phyloP scores from a whole-genome alignment of 2,113 vertebrate species.

The Melanerpes formicivorus region DNA sequence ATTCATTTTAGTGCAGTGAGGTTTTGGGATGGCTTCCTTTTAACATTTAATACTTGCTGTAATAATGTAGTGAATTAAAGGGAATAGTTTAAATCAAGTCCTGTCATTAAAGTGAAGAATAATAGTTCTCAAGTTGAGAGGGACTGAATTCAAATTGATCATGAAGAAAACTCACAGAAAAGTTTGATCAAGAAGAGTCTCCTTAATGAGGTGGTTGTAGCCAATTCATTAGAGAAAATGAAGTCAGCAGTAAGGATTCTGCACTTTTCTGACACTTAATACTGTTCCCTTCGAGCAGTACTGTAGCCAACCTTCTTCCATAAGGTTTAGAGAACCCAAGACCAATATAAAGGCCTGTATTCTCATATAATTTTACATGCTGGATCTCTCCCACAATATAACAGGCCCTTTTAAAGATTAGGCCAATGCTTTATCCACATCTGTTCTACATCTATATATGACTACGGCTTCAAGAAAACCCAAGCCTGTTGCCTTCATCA shows the following conservation, averaged over 20 bases:
- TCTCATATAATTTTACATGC: neutral
- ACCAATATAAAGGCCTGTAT: neutral
- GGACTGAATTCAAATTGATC: slow-evolving; percentile 17
- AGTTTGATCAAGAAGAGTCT: slow-evolving; percentile 8
- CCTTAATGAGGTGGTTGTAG: neutral
- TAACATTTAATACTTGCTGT: neutral
- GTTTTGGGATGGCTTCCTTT: neutral
- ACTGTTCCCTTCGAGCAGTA: neutral
- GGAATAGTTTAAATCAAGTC: slow-evolving; percentile 15
- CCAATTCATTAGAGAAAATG: neutral
- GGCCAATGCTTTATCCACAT: neutral
- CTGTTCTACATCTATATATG: neutral
- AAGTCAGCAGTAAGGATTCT: neutral
- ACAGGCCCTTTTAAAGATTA: neutral
- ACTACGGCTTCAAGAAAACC: neutral
- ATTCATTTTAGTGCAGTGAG: neutral
- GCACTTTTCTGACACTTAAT: neutral
- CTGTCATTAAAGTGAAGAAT: slow-evolving; percentile 6
- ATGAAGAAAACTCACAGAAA: slow-evolving; percentile 43
- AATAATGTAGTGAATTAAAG: neutral
- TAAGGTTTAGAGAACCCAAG: neutral
- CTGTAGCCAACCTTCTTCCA: neutral
- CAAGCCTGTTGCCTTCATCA: neutral
- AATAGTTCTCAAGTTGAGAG: neutral
- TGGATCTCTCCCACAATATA: neutral